Conservation (phyloP, 2,113 vertebrate genomes). For the Helogale parvula region DNA sequence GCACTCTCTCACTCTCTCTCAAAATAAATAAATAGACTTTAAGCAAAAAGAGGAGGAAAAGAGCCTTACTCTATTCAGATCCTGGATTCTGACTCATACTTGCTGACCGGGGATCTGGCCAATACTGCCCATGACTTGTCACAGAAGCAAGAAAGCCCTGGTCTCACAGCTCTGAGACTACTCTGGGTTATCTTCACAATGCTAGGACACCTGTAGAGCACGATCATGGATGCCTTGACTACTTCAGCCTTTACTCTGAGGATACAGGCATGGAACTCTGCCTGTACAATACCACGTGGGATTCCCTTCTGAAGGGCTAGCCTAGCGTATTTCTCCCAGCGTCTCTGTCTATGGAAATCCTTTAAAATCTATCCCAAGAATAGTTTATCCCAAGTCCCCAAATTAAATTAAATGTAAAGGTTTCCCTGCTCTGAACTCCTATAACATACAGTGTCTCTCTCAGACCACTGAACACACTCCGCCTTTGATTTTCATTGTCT, state of each 20-base stretch:
- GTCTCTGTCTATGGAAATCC: not conserved
- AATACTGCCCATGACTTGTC: not conserved
- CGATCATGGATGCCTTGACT: not conserved
- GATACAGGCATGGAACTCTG: not conserved
- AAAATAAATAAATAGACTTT: no score
- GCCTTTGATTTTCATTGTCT: not conserved
- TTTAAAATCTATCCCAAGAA: not conserved
- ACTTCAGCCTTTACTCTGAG: not conserved
- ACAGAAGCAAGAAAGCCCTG: not conserved
- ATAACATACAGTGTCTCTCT: not conserved
- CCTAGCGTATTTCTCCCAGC: not conserved
- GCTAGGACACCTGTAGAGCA: not conserved
- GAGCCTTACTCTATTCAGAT: not conserved
- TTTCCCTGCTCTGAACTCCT: not conserved
- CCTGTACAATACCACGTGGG: not conserved
- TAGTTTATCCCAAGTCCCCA: not conserved
- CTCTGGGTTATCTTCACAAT: not conserved
- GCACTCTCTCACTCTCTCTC: no score
- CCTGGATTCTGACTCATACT: not conserved
- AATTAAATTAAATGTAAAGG: constrained; percentile 4
- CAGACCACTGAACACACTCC: not conserved
- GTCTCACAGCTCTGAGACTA: not conserved
- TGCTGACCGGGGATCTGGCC: not conserved
- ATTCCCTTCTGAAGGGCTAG: not conserved
- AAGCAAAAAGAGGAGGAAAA: not conserved